Evolutionary conservation across 2,113 vertebrate species (phyloP).

Genomic region (Xenus cinereus): DNA sequence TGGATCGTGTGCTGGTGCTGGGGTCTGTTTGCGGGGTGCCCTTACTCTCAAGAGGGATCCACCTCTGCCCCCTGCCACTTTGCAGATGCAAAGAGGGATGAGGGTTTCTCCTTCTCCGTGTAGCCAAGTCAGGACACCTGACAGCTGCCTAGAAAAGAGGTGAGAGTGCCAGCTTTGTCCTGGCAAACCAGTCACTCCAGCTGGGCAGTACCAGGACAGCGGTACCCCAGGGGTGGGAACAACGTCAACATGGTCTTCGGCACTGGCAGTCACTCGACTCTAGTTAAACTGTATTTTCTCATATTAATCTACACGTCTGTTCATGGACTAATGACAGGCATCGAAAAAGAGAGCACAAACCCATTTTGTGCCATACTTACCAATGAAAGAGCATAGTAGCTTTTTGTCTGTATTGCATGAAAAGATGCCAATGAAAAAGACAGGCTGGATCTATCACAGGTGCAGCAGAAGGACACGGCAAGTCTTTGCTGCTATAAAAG

Average conservation of each 20-base stretch:
- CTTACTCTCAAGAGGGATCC: neutral
- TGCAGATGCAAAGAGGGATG: neutral
- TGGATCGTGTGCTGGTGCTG: neutral
- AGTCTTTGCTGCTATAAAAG: neutral
- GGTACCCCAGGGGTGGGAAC: neutral
- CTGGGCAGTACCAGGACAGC: neutral
- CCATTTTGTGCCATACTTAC: neutral
- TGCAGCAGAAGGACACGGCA: neutral
- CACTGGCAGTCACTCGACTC: neutral
- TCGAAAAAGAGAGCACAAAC: neutral
- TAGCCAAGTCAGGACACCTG: neutral
- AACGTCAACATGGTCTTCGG: no score
- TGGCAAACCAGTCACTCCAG: fast-evolving
- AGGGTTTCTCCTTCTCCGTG: neutral
- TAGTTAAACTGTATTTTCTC: neutral
- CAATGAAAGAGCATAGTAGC: neutral
- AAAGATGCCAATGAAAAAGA: neutral
- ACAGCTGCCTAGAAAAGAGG: neutral
- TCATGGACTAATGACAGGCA: neutral
- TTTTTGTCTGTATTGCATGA: neutral
- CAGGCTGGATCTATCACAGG: neutral
- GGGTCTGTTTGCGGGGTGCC: fast-evolving
- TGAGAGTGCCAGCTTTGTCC: neutral
- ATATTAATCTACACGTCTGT: neutral
- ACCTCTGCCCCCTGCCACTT: neutral